Base-by-base conservation (phyloP, 2,888 invertebrate genomes). In the Trypoxylon attenuatum region DNA sequence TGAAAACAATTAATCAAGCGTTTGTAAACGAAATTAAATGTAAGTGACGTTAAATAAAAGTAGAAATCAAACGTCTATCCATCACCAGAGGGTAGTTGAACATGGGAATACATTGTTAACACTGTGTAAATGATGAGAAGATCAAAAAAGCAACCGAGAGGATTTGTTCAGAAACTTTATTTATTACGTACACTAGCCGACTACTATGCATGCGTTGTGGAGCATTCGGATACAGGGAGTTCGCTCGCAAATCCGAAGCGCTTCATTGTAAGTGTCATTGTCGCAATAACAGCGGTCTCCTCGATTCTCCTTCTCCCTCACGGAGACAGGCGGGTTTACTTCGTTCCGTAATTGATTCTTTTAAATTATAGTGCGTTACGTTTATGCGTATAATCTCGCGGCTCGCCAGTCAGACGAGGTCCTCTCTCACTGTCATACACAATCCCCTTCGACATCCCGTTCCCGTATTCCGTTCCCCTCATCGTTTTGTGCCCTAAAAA, bases 131-230 rank as follows among this genome's bases (percentile, higher is more conserved):
- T 2, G 6, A 33, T 1, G 6, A 8, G 4, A 13, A 2, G n/a
- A 2, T 13, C 0, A 38, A 59, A 13, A 23, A n/a, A 1, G 16
- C 13, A 39, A 8, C 16, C n/a, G 25, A 47, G 22, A 5, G n/a
- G 8, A 80, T 84, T 86, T 85, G 81, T 82, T 86, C 86, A 86
- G 85, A 86, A 86, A 86, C 82, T 87, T 87, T 87, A 86, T 86
- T 86, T 81, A 81, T 84, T 84, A 86, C 85, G 84, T 87, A 86
- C 84, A 86, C 85, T 86, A 86, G 83, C 82, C 82, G 84, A 84
- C 86, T 87, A 87, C 83, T 83, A 84, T 78, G 81, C 82, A 85
- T 82, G 84, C 83, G 79, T 73, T 79, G 78, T 77, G 78, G 73
- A 75, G 13, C n/a, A 73, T 80, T 77, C 72, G 73, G 78, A 79